These are phyloP conservation scores for Tineola bisselliella DNA, from an alignment of 2,888 invertebrate genomes.

Conservation along the genomic window DNA sequence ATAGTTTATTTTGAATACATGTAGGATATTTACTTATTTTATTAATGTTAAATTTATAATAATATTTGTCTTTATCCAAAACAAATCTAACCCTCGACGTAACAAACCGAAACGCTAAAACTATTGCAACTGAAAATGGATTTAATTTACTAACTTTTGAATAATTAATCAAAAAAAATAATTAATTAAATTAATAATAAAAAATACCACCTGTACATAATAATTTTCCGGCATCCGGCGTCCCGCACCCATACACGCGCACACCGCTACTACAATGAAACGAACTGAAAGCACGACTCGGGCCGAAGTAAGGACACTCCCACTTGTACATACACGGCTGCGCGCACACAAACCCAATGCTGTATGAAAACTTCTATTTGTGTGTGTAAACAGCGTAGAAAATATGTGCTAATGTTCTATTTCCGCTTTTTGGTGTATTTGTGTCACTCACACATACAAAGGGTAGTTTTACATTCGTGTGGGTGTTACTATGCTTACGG, in stretches of 20 bases:
- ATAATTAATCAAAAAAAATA: no score
- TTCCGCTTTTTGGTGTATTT: slow-evolving; percentile 53
- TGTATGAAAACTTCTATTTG: slow-evolving; percentile 28
- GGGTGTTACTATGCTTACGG: neutral
- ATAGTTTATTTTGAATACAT: no score
- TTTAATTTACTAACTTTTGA: no score
- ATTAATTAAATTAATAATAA: neutral
- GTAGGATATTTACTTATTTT: no score
- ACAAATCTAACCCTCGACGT: no score
- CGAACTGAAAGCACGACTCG: neutral
- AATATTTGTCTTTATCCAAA: no score
- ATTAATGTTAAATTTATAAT: no score
- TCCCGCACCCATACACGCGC: no score
- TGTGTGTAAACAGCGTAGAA: slow-evolving; percentile 35
- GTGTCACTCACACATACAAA: slow-evolving; percentile 42
- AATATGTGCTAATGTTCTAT: slow-evolving; percentile 58
- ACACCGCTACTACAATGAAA: neutral
- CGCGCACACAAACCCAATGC: slow-evolving; percentile 38
- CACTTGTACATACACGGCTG: slow-evolving; percentile 45
- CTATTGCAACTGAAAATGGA: no score
- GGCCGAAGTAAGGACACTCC: slow-evolving; percentile 34
- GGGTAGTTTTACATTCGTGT: slow-evolving; percentile 1
- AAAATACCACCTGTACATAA: neutral
- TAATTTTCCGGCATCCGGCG: slow-evolving; percentile 8
- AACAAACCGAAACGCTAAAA: no score